Base-by-base conservation (phyloP, 1,140 invertebrate genomes). In the Cydia splendana region DNA sequence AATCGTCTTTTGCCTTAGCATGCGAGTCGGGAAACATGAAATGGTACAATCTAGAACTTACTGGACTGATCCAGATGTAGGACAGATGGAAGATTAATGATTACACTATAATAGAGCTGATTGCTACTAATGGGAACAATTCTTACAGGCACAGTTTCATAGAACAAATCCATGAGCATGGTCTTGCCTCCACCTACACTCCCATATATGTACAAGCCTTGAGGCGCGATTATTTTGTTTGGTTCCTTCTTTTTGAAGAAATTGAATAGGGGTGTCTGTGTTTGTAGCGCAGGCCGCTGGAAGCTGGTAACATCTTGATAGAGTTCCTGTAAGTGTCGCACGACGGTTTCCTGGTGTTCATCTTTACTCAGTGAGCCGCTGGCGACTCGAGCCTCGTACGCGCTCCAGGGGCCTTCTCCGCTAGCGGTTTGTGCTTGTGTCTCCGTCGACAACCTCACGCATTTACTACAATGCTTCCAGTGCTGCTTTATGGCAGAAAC, bases 121-220 rank as follows among this genome's bases (percentile, higher is more conserved):
- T 30, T 76, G 65, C 2, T 73, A 57, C 51, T 15, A 76, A 53
- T 15, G 65, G 48, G 28, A 51, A 75, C 76, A 53, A 69, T 78
- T 85, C 84, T 91, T 94, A 96, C 95, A 86, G 91, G 90, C 18
- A 91, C 78, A 69, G 90, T 91, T 86, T 98, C 95, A 94, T 97
- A 98, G 93, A 99, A 99, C 81, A 99, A 90, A 94, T 99, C 99
- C 99, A 99, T 99, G 30, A 99, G 93, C 96, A 99, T 99, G 12
- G 99, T 99, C 95, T 99, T 99, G 76, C 98, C 98, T 86, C 98
- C 97, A 67, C 98, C 98, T 82, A 98, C 97, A 87, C 97, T 96
- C 67, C 97, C 97, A 93, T 96, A 96, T 67, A 98, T 95, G 85
- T 98, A 98, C 9, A 98, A 89, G 7, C 97, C 97, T 90, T 96